Percentiles rank a stretch among this genome's conserved stretches.
Evolutionary conservation across 2,797 vertebrate genomes (phyloP).

Genomic region (Streptopelia turtur): DNA sequence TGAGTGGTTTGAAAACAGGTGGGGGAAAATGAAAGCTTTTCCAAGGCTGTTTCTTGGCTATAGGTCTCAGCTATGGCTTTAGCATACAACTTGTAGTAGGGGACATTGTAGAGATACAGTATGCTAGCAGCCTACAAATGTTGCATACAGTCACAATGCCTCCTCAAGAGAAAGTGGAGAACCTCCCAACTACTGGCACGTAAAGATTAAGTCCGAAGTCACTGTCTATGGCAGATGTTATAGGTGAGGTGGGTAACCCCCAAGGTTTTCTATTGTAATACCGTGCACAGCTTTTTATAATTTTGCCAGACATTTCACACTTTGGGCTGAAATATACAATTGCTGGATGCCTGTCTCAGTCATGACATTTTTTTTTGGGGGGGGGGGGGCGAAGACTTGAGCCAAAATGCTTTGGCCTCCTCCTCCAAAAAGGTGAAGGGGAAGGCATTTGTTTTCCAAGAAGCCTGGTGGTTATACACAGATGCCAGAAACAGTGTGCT

Average conservation of each 20-base stretch:
- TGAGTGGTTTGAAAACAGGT: neutral
- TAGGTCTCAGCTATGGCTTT: neutral
- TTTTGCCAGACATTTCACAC: neutral
- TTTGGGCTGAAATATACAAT: neutral
- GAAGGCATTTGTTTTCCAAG: neutral
- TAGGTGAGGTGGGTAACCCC: neutral
- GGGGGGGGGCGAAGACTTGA: neutral
- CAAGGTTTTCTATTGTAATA: neutral
- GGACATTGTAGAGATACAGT: neutral
- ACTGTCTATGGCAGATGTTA: neutral
- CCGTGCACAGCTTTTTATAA: neutral
- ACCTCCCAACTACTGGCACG: neutral
- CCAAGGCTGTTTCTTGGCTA: neutral
- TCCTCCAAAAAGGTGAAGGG: neutral
- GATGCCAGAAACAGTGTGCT: neutral
- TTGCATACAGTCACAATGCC: neutral
- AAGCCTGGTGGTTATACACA: neutral
- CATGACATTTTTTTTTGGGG: neutral
- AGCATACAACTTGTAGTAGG: neutral
- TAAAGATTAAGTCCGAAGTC: neutral
- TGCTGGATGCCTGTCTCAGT: neutral
- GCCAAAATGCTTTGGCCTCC: neutral
- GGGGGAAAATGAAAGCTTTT: neutral
- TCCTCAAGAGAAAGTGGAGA: neutral
- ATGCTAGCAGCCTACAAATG: neutral